Evolutionary conservation across 1,140 invertebrate species (phyloP).

Genomic region (Papilio aristodemus): DNA sequence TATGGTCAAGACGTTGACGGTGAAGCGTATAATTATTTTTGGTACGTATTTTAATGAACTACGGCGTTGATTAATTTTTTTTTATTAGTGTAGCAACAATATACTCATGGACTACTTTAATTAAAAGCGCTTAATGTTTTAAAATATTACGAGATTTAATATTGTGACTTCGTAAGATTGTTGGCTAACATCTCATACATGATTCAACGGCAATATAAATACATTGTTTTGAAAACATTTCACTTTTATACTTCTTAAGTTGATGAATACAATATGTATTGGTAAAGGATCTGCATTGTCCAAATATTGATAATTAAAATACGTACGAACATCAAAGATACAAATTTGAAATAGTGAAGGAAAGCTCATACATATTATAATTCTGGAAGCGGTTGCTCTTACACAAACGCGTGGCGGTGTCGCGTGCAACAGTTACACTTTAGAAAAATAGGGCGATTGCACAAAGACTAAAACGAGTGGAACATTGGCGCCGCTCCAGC

Average conservation of each 20-base stretch:
- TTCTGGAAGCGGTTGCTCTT: constrained; percentile 43
- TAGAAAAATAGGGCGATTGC: constrained; percentile 79
- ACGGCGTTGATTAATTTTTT: not conserved
- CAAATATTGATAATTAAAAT: no score
- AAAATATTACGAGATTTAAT: not conserved
- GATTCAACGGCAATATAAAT: no score
- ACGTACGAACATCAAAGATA: not conserved
- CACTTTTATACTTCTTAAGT: no score
- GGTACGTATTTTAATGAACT: not conserved
- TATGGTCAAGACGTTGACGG: constrained; percentile 7
- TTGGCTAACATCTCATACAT: no score
- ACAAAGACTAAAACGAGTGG: constrained; percentile 70
- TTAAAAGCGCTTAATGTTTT: not conserved
- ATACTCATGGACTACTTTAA: not conserved
- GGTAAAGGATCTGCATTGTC: no score
- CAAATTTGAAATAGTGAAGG: not conserved
- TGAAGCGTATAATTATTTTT: not conserved
- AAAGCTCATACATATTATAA: constrained; percentile 34
- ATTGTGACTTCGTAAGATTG: no score
- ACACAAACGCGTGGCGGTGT: constrained; percentile 44
- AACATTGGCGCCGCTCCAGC: constrained; percentile 75
- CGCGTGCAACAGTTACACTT: constrained; percentile 71
- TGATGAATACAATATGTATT: no score
- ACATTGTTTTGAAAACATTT: no score
- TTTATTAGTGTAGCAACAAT: not conserved